These are phyloP conservation scores for Dascyllus trimaculatus DNA, from an alignment of 2,113 vertebrate genomes.

Conservation along the genomic window DNA sequence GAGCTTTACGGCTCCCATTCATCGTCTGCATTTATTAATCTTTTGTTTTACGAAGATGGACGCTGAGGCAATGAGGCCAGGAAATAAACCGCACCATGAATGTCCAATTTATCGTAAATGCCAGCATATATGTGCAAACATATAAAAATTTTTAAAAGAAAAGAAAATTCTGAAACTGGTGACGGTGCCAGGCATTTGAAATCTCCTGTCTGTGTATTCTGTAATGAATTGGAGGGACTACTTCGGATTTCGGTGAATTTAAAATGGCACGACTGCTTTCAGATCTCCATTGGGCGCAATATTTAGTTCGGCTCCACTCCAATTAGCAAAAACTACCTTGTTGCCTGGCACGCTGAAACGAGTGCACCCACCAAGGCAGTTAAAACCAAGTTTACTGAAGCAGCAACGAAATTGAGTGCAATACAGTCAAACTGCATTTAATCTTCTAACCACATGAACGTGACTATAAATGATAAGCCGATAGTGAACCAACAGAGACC, in stretches of 20 bases:
- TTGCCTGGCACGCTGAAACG: conserved; percentile 8
- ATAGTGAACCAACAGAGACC: conserved; percentile 9
- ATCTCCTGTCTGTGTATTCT: not conserved
- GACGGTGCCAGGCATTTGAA: not conserved
- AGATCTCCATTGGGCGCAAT: conserved; percentile 13
- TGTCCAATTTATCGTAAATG: conserved; percentile 41
- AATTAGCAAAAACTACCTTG: conserved; percentile 19
- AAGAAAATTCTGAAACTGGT: not conserved
- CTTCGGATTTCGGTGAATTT: not conserved
- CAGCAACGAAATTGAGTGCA: conserved; percentile 11
- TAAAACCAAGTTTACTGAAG: conserved; percentile 26
- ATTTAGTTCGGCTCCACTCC: conserved; percentile 25
- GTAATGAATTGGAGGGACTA: not conserved
- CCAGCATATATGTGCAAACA: not conserved
- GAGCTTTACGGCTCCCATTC: conserved; percentile 83
- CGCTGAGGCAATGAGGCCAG: conserved; percentile 24
- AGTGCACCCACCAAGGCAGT: conserved; percentile 14
- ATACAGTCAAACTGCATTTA: conserved; percentile 4
- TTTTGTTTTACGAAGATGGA: conserved; percentile 62
- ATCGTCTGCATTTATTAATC: conserved; percentile 79
- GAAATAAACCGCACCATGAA: conserved; percentile 28
- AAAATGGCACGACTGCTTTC: conserved; percentile 4
- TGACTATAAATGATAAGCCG: conserved; percentile 23
- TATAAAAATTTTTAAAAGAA: not conserved
- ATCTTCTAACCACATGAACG: conserved; percentile 8